Evolutionary conservation across 2,888 invertebrate species (phyloP).

Genomic region (Cryptocephalus moraei): DNA sequence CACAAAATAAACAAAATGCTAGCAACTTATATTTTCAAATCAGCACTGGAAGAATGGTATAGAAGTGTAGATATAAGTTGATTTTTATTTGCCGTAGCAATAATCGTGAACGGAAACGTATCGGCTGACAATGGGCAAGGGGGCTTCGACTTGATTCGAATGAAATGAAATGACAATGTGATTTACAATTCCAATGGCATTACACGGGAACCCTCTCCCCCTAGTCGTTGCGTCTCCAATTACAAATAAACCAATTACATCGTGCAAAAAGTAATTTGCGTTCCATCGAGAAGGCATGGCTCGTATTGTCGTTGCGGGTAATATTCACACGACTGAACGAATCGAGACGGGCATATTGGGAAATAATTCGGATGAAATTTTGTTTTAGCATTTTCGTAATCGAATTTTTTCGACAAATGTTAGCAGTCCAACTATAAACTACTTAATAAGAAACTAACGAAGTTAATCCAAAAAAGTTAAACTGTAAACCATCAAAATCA

Average conservation of each 20-base stretch:
- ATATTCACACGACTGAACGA: too few relatives aligned
- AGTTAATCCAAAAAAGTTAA: too few relatives aligned
- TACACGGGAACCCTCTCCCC: conserved; percentile 14
- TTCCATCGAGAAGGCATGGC: conserved; percentile 5
- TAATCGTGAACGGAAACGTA: conserved; percentile 9
- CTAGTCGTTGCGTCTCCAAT: conserved; percentile 14
- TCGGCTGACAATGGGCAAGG: conserved; percentile 8
- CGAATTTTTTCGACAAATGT: too few relatives aligned
- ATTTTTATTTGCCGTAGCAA: not conserved
- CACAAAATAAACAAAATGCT: too few relatives aligned
- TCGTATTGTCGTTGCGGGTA: not conserved
- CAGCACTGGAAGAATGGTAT: not conserved
- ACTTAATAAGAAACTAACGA: too few relatives aligned
- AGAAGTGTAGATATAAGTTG: conserved; percentile 6
- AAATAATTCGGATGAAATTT: too few relatives aligned
- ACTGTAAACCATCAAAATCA: too few relatives aligned
- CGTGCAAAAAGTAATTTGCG: conserved; percentile 11
- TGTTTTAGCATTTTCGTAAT: too few relatives aligned
- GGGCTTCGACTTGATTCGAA: too few relatives aligned
- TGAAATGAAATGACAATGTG: conserved; percentile 20
- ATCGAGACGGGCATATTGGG: too few relatives aligned
- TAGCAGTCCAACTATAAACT: too few relatives aligned
- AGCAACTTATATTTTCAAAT: too few relatives aligned
- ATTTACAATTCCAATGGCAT: conserved; percentile 27
- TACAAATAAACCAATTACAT: conserved; percentile 24